A percentile compares a stretch with the other conserved stretches of the same genome.
Evolutionary conservation across 2,113 vertebrate genomes (phyloP).

Genomic region (Daboia siamensis): DNA sequence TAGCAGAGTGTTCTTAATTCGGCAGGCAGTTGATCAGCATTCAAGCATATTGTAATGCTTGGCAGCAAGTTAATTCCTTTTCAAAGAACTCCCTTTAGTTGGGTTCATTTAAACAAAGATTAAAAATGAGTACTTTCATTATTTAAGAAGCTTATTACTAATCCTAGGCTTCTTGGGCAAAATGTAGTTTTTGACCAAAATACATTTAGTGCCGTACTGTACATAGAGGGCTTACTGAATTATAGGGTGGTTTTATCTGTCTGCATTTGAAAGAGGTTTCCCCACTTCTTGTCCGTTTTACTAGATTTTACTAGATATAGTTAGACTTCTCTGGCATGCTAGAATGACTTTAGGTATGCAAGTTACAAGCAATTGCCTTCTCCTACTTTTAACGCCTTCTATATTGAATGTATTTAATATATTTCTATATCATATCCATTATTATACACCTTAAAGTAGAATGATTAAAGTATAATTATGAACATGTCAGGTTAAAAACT

Average conservation of each 20-base stretch:
- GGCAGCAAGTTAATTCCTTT: not conserved
- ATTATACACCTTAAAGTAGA: not conserved
- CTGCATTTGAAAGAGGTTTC: not conserved
- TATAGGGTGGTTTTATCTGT: not conserved
- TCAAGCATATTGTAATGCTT: not conserved
- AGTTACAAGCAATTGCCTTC: not conserved
- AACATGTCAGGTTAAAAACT: not conserved
- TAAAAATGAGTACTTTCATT: not conserved
- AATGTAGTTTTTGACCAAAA: not conserved
- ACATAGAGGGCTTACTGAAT: not conserved
- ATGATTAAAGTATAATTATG: not conserved
- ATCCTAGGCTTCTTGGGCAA: not conserved
- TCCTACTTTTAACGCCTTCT: not conserved
- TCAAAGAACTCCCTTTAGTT: not conserved
- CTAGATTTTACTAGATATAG: not conserved
- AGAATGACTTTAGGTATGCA: not conserved
- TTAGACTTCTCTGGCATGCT: not conserved
- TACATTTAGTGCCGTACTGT: not conserved
- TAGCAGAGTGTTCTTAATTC: not conserved
- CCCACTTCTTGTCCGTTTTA: not conserved
- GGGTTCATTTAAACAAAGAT: not conserved
- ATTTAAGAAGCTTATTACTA: not conserved
- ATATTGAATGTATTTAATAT: not conserved
- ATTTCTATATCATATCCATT: not conserved
- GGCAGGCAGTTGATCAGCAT: not conserved